These are phyloP conservation scores for Hapalemur alaotrensis DNA, from an alignment of 2,797 vertebrate species.

Conservation along the genomic window DNA sequence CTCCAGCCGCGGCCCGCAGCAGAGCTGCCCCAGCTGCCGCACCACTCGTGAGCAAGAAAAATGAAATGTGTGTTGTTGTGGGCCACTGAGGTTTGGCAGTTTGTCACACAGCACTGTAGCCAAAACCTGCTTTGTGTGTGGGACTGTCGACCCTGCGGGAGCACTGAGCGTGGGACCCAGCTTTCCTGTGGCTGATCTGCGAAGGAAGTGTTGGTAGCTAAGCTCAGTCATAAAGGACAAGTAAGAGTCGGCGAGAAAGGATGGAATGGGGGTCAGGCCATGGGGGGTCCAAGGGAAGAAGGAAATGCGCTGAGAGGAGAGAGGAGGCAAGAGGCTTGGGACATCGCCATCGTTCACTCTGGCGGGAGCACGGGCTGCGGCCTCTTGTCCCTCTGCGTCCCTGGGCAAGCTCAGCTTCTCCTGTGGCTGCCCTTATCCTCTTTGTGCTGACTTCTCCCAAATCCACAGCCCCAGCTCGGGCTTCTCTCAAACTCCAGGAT, in stretches of 20 bases:
- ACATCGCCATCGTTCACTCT: too few species aligned
- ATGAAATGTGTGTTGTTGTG: not conserved
- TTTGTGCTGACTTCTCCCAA: not conserved
- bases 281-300: not conserved
- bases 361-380: not conserved
- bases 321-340: not conserved
- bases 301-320: not conserved
- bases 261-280: too few species aligned
- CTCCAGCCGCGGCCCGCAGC: not conserved
- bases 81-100: not conserved
- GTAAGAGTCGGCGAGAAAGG: not conserved
- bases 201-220: not conserved
- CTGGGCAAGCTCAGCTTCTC: not conserved
- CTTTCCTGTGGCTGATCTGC: not conserved
- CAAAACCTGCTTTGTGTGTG: not conserved
- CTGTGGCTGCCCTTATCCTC: not conserved
- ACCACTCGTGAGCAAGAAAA: not conserved
- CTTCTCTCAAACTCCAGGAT: not conserved
- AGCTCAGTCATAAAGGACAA: not conserved
- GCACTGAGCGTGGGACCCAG: not conserved
- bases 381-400: not conserved
- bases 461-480: not conserved
- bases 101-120: not conserved
- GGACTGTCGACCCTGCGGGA: accelerated
- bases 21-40: not conserved